Evolutionary conservation across 2,888 invertebrate genomes (phyloP).

Genomic region (Tanytarsus gracilentus): DNA sequence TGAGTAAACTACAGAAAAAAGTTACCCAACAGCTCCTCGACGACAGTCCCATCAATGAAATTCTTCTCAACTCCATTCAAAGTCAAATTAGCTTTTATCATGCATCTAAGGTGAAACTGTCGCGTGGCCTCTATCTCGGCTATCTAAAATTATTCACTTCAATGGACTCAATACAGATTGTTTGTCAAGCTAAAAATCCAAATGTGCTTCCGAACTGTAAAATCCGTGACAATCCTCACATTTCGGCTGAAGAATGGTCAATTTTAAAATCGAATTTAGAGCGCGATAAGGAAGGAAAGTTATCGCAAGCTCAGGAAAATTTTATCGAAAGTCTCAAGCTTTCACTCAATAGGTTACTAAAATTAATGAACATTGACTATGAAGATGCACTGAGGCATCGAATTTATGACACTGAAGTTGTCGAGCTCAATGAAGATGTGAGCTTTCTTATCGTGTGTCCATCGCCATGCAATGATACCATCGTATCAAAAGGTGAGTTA

Average conservation of each 20-base stretch:
- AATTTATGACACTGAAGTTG: slow-evolving; percentile 86
- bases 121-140: slow-evolving; percentile 85
- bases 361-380: slow-evolving; percentile 66
- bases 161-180: slow-evolving; percentile 86
- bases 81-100: slow-evolving; percentile 62
- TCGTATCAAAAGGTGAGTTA: slow-evolving; percentile 67
- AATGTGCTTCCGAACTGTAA: slow-evolving; percentile 92
- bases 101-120: slow-evolving; percentile 67
- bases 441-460: slow-evolving; percentile 89
- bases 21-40: slow-evolving; percentile 62
- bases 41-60: slow-evolving; percentile 68
- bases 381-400: slow-evolving; percentile 66
- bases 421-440: slow-evolving; percentile 84
- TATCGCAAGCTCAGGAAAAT: slow-evolving; percentile 68
- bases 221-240: slow-evolving; percentile 89
- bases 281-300: slow-evolving; percentile 39
- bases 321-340: slow-evolving; percentile 69
- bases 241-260: slow-evolving; percentile 95
- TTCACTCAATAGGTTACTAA: slow-evolving; percentile 65
- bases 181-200: slow-evolving; percentile 85
- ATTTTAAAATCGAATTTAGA: slow-evolving; percentile 57
- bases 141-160: slow-evolving; percentile 95
- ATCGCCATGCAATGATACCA: slow-evolving; percentile 86
- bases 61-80: slow-evolving; percentile 77
- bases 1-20: slow-evolving; percentile 74